Evolutionary conservation across 2,113 vertebrate genomes (phyloP), one percentile per base, ranked within the genome.

Genomic region (Abramis brama): DNA sequence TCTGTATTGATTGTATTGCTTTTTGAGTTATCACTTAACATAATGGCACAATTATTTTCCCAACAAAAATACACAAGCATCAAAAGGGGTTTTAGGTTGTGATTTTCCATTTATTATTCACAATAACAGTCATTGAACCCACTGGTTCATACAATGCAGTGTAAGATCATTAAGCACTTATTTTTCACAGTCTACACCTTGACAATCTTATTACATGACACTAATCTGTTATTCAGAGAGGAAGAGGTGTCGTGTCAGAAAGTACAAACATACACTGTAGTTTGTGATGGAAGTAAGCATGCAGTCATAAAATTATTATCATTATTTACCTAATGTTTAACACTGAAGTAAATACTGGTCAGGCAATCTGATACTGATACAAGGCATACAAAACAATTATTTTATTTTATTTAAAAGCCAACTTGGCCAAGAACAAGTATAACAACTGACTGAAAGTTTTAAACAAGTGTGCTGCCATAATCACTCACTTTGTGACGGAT

Each of bases 51-150:
- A 11, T 13, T 0, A 7, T 50, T 25, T 75, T 74, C 17, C 6
- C 23, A 59, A 25, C 11, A 25, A 47, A 52, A 81, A 30, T 47
- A 64, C 39, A 47, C 59, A 81, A 45, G n/a, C 39, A 64, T 47
- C 39, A 79, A 43, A 52, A 36, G 25, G 2, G 19, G 30, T 59
- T 43, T 15, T 4, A 79, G 11, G 39, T 60, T 43, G 76, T 13
- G 30, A 57, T 17, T 25, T 84, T 55, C 13, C 7, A 9, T 86
- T 86, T 86, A 85, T 82, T 86, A 30, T 45, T 80, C n/a, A 64
- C 15, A 81, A 19, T 75, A 82, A 64, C 30, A 87, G 66, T 62
- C 86, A 85, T 55, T 81, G 30, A 81, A 77, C 70, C 15, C 55
- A 82, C 36, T 47, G 30, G 66, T 77, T 85, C 27, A 36, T 77